Conservation (phyloP, 1,140 invertebrate genomes). For the Mya arenaria region DNA sequence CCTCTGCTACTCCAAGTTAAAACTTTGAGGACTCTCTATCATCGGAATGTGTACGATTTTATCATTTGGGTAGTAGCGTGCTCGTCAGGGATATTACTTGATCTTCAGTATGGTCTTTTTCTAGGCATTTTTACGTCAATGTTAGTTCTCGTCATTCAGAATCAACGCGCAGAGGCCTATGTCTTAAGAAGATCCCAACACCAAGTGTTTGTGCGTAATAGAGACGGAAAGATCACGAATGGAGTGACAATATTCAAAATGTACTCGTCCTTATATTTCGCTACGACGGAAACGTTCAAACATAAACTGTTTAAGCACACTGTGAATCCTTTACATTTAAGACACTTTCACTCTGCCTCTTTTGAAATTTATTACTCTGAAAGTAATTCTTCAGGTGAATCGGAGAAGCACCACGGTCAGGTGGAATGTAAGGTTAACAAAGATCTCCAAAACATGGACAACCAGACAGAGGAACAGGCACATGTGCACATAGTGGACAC, state of each 20-base stretch:
- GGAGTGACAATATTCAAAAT: slow-evolving; percentile 35
- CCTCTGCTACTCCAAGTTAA: slow-evolving; percentile 92
- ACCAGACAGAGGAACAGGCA: not conserved
- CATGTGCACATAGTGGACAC: too few relatives aligned
- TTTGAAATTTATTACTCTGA: not conserved
- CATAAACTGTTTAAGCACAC: not conserved
- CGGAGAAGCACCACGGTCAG: not conserved
- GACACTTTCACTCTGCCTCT: not conserved
- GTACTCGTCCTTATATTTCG: slow-evolving; percentile 29
- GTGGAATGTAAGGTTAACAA: not conserved
- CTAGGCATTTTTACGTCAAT: slow-evolving; percentile 64
- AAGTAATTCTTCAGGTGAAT: too few relatives aligned
- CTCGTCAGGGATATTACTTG: slow-evolving; percentile 59
- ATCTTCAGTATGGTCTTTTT: slow-evolving; percentile 66
- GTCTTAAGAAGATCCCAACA: not conserved
- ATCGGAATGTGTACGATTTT: slow-evolving; percentile 82
- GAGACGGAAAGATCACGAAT: not conserved
- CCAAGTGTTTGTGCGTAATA: slow-evolving; percentile 49
- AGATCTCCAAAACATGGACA: not conserved
- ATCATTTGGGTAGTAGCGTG: slow-evolving; percentile 67
- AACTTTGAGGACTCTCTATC: slow-evolving; percentile 3
- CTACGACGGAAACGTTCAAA: slow-evolving; percentile 31
- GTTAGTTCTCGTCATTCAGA: slow-evolving; percentile 47
- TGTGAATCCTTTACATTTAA: slow-evolving; percentile 19
- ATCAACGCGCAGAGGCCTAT: not conserved